Percentiles rank a stretch among this genome's conserved stretches.
These are phyloP conservation scores for Eristalinus aeneus DNA, from an alignment of 2,888 invertebrate species.

Conservation along the genomic window DNA sequence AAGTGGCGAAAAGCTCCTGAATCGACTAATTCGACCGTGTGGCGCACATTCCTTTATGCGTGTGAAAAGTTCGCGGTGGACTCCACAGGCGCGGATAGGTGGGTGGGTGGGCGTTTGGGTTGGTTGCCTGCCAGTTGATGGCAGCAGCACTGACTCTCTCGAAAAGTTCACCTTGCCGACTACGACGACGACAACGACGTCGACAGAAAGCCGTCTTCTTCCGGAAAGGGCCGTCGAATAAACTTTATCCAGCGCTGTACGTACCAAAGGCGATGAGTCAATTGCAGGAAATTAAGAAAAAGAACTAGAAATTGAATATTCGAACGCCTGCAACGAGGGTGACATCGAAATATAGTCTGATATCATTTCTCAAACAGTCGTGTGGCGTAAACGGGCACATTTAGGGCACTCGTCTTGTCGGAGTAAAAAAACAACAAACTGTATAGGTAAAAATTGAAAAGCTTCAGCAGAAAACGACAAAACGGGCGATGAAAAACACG, in stretches of 20 bases:
- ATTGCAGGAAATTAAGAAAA: conserved; percentile 45
- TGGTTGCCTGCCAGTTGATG: conserved; percentile 1
- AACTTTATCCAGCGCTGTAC: conserved; percentile 51
- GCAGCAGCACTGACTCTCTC: conserved; percentile 23
- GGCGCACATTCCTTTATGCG: conserved; percentile 70
- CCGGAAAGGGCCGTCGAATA: conserved; percentile 10
- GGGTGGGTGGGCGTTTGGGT: conserved; percentile 28
- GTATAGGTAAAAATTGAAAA: background rate
- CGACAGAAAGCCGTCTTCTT: conserved; percentile 24
- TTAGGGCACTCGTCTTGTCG: conserved; percentile 18
- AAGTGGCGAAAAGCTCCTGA: conserved; percentile 69
- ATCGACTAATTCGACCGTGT: conserved; percentile 68
- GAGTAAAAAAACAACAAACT: background rate
- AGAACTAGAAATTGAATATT: conserved; percentile 26
- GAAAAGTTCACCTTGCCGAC: conserved; percentile 36
- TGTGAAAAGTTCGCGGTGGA: conserved; percentile 67
- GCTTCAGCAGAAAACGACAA: background rate
- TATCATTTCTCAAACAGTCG: conserved; percentile 20
- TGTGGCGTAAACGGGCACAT: background rate
- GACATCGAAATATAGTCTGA: conserved; percentile 32
- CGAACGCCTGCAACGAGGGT: conserved; percentile 34
- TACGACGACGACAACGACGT: conserved; percentile 1
- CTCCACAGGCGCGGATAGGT: conserved; percentile 48
- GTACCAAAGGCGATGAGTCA: conserved; percentile 54
- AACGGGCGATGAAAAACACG: background rate